phyloP scores from a whole-genome alignment of 2,113 vertebrate genomes.

The Tragelaphus scriptus region DNA sequence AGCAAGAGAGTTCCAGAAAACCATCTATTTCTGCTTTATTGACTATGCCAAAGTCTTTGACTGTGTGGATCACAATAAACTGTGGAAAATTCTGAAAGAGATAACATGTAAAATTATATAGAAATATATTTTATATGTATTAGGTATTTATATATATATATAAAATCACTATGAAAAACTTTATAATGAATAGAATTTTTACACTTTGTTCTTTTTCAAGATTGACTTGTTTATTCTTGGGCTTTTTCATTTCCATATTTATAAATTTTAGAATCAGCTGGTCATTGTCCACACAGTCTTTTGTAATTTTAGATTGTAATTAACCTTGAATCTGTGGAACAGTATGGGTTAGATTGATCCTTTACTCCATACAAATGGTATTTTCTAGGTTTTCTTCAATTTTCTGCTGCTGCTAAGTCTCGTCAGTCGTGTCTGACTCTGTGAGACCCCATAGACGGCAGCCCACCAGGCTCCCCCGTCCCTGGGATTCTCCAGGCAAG shows the following conservation, averaged over 20 bases:
- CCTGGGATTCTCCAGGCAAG: too few species aligned
- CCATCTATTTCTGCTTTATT: too few species aligned
- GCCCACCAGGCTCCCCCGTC: too few species aligned
- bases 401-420: background rate
- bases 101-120: background rate
- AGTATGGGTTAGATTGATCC: background rate
- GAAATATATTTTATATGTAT: background rate
- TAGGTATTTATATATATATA: background rate
- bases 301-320: background rate
- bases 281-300: background rate
- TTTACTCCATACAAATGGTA: background rate
- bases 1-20: too few species aligned
- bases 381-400: background rate
- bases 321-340: background rate
- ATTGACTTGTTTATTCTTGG: background rate
- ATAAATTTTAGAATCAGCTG: background rate
- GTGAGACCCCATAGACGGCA: too few species aligned
- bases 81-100: too few species aligned
- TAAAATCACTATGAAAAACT: background rate
- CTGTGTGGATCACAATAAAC: too few species aligned
- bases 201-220: background rate
- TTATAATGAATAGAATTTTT: background rate
- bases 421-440: too few species aligned
- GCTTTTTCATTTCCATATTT: background rate
- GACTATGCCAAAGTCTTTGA: too few species aligned